Percentiles rank a stretch among this genome's conserved stretches.
phyloP scores from a whole-genome alignment of 2,797 vertebrate species.

The Hafferia zeledoni region DNA sequence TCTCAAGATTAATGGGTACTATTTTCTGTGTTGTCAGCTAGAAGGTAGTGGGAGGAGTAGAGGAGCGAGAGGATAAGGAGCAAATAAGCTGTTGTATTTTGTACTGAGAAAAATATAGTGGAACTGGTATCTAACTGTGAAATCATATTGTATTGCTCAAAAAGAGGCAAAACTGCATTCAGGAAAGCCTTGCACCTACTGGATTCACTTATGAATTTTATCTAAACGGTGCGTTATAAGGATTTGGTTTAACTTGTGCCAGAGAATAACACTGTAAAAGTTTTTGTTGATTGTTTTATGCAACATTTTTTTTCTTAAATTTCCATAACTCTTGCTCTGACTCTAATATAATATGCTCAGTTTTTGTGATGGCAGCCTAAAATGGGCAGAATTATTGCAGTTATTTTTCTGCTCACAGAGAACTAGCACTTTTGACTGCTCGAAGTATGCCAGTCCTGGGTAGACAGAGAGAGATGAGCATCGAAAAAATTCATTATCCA shows the following conservation, averaged over 20 bases:
- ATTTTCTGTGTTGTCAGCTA: conserved; percentile 55
- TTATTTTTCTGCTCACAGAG: conserved; percentile 78
- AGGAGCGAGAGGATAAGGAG: conserved; percentile 18
- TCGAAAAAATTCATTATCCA: conserved; percentile 87
- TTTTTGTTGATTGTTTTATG: not conserved
- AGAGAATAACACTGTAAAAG: not conserved
- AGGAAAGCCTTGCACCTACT: not conserved
- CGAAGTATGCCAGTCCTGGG: conserved; percentile 82
- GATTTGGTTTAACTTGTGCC: not conserved
- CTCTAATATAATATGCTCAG: not conserved
- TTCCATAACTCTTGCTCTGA: not conserved
- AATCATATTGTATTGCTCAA: conserved; percentile 14
- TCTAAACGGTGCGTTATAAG: not conserved
- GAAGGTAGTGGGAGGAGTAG: conserved; percentile 46
- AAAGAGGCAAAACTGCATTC: conserved; percentile 36
- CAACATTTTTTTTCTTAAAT: not conserved
- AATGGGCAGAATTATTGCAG: not conserved
- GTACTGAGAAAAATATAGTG: conserved; percentile 7
- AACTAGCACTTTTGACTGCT: conserved; percentile 89
- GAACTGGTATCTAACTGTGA: conserved; percentile 27
- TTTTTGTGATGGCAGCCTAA: not conserved
- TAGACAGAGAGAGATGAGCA: conserved; percentile 81
- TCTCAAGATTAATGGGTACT: conserved; percentile 57
- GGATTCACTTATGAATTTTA: not conserved
- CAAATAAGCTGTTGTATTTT: conserved; percentile 60